Percentiles rank a stretch among this genome's conserved stretches.
Evolutionary conservation across 2,113 vertebrate species (phyloP).

Genomic region (Tetrao urogallus): DNA sequence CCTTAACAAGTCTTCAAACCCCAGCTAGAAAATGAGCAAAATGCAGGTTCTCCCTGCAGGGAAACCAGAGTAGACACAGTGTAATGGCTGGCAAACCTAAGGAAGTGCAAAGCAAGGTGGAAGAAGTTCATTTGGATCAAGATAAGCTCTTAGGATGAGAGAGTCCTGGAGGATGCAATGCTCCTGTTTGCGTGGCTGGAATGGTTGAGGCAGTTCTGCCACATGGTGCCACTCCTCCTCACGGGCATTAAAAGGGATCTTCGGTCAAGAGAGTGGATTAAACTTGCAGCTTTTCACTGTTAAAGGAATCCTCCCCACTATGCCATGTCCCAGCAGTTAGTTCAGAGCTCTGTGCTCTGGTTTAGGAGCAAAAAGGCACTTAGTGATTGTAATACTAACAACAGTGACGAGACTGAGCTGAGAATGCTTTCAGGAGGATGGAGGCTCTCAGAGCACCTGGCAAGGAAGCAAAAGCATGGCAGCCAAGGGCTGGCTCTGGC

Average conservation of each 20-base stretch:
- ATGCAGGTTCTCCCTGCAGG: fast-evolving
- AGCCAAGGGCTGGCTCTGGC: fast-evolving
- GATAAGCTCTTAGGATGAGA: neutral
- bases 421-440: neutral
- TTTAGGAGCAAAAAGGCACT: neutral
- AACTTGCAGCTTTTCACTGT: neutral
- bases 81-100: fast-evolving
- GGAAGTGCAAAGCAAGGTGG: neutral
- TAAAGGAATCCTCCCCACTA: neutral
- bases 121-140: neutral
- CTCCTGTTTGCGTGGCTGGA: neutral
- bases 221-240: fast-evolving
- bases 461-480: neutral
- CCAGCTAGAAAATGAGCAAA: neutral
- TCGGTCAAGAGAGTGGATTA: fast-evolving
- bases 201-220: neutral
- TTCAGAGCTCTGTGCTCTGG: neutral
- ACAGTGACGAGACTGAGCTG: fast-evolving
- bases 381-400: neutral
- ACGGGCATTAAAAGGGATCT: neutral
- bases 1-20: neutral
- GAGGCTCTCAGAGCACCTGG: neutral
- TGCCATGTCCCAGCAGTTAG: neutral
- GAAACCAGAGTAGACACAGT: fast-evolving
- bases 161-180: neutral